Base-by-base conservation (phyloP, 2,888 invertebrate genomes). In the Polydrusus cervinus region DNA sequence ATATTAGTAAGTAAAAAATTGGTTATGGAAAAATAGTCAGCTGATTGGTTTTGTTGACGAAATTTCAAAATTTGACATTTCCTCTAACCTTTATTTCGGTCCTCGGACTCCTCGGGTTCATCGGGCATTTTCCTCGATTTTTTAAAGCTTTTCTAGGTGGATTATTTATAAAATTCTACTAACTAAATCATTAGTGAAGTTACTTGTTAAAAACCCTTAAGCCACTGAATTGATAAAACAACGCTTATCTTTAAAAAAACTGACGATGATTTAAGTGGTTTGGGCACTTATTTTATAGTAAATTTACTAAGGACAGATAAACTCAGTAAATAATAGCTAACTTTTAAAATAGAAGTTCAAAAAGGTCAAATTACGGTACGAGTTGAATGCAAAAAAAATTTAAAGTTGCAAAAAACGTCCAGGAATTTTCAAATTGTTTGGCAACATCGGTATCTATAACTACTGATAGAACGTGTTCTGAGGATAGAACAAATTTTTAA, bases 1-100 rank as follows among this genome's bases (percentile, higher is more conserved):
- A 92, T 91, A 79, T 79, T 84, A 80, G 80, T 45, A 57, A 71
- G 10, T 11, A 20, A 38, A 57, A 57, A 38, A 45, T 10, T 43
- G 38, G 25, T 1, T 3, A 1, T 20, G n/a, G 11, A 45, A 72
- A 53, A 66, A 70, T n/a, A 71, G 71, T 71, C 77, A 77, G 77
- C 77, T 77, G 77, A 71, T 74, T 34, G 9, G 3, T 9, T 8
- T 70, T 70, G 64, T 74, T 74, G 75, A 75, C 73, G 66, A 65
- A 51, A 30, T 43, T 38, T 71, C 73, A 70, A 65, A 51, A 30
- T 43, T 38, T 71, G 69, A 71, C 62, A 47, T 64, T 51, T 40
- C 13, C 20, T 62, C 76, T 76, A 76, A 76, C 76, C 76, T 76
- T 53, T 14, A 68, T 47, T 30, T 68, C 72, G 60, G 40, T 25